phyloP scores from a whole-genome alignment of 2,797 vertebrate species.

The Sardinella longiceps region DNA sequence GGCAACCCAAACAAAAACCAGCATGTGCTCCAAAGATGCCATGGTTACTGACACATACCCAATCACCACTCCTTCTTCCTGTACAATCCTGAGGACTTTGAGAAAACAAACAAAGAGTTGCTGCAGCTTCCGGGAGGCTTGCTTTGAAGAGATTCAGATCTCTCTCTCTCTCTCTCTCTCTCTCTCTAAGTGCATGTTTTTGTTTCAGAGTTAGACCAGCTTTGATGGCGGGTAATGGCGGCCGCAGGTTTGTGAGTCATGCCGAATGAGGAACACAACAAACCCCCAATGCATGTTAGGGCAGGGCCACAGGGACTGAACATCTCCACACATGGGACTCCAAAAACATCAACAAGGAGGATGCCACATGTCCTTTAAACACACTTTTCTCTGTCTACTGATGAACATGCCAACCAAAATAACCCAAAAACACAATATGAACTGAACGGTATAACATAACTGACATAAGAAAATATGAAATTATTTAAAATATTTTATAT shows the following conservation, averaged over 20 bases:
- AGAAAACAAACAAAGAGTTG: constrained; percentile 2
- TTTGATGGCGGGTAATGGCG: background rate
- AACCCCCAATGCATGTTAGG: background rate
- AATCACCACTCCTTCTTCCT: constrained; percentile 7
- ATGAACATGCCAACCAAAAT: no score
- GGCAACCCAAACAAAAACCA: constrained; percentile 25
- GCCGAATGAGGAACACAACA: background rate
- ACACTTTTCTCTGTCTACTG: no score
- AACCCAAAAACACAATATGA: background rate
- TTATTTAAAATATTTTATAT: no score
- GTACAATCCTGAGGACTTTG: background rate
- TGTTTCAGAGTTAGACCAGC: background rate
- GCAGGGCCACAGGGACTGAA: background rate
- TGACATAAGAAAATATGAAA: no score
- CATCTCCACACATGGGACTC: background rate
- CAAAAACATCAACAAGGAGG: background rate
- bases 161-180: no score
- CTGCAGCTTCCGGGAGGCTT: background rate
- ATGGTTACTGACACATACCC: background rate
- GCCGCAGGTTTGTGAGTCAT: constrained; percentile 1
- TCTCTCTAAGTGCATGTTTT: constrained; percentile 18
- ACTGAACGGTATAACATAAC: background rate
- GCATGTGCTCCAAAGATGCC: background rate
- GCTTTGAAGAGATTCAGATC: background rate
- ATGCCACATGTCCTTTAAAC: no score